phyloP scores from a whole-genome alignment of 2,888 invertebrate species.

The Folsomia manolachei region DNA sequence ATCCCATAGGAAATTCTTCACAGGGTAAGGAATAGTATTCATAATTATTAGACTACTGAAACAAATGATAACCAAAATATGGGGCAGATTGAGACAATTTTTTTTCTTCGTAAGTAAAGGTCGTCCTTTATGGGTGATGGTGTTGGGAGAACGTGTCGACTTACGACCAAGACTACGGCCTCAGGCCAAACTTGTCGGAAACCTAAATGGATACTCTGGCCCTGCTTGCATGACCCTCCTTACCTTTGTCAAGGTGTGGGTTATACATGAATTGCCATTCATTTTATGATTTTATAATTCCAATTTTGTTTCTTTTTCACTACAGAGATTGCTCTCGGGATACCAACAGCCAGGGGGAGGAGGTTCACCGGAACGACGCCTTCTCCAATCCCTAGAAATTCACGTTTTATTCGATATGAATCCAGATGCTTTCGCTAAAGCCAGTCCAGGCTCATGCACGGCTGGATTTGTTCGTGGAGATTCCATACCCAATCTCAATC shows the following conservation, averaged over 20 bases:
- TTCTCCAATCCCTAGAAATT: slow-evolving; percentile 58
- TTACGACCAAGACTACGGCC: slow-evolving; percentile 57
- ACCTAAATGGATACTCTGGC: slow-evolving; percentile 59
- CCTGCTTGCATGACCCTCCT: slow-evolving; percentile 57
- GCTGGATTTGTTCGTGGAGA: background rate
- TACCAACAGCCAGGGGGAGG: slow-evolving; percentile 57
- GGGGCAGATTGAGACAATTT: too few relatives aligned
- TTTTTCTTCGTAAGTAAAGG: slow-evolving; percentile 52
- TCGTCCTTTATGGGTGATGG: slow-evolving; percentile 59
- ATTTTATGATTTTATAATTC: background rate
- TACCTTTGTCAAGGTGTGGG: slow-evolving; percentile 54
- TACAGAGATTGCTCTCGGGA: slow-evolving; percentile 45
- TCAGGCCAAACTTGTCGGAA: slow-evolving; percentile 58
- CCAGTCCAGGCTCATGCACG: slow-evolving; percentile 39
- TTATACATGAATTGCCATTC: background rate
- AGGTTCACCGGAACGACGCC: slow-evolving; percentile 55
- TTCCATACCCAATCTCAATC: slow-evolving; percentile 29
- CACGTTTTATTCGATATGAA: slow-evolving; percentile 64
- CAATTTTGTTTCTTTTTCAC: slow-evolving; percentile 1
- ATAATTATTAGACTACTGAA: too few relatives aligned
- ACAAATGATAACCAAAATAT: too few relatives aligned
- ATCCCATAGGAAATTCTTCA: slow-evolving; percentile 57
- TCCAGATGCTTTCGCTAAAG: slow-evolving; percentile 58
- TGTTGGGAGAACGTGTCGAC: slow-evolving; percentile 57
- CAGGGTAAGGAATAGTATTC: too few relatives aligned